Conservation (phyloP, 2,888 invertebrate genomes). For the Macrophya annulata region DNA sequence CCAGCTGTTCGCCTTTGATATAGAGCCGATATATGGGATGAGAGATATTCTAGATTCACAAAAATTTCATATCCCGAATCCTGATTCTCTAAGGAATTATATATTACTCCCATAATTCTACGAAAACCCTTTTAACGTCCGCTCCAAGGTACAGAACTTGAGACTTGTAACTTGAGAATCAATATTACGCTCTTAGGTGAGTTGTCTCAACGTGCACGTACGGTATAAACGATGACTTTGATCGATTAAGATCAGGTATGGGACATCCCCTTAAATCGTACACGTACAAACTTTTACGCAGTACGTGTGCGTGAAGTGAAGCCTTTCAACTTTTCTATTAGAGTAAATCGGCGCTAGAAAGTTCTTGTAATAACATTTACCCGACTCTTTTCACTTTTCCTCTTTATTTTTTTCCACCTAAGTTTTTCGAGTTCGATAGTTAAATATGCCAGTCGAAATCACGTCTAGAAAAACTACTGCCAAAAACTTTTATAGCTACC, state of each 20-base stretch:
- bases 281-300: conserved; percentile 27
- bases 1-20: background rate
- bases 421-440: background rate
- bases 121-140: background rate
- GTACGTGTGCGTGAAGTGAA: conserved; percentile 18
- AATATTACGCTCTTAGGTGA: conserved; percentile 7
- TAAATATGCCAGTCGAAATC: background rate
- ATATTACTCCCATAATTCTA: background rate
- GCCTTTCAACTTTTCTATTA: conserved; percentile 30
- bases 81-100: background rate
- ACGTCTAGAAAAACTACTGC: background rate
- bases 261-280: conserved; percentile 28
- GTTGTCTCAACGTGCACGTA: conserved; percentile 10
- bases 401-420: background rate
- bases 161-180: conserved; percentile 25
- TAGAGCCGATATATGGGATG: background rate
- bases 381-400: conserved; percentile 13
- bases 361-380: conserved; percentile 28
- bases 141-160: background rate
- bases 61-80: background rate
- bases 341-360: conserved; percentile 5
- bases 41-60: background rate
- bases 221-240: conserved; percentile 39
- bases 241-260: conserved; percentile 29
- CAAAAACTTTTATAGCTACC: background rate